A percentile compares a stretch with the other conserved stretches of the same genome.
phyloP scores from a whole-genome alignment of 2,113 vertebrate species.

The Chlorocebus sabaeus region DNA sequence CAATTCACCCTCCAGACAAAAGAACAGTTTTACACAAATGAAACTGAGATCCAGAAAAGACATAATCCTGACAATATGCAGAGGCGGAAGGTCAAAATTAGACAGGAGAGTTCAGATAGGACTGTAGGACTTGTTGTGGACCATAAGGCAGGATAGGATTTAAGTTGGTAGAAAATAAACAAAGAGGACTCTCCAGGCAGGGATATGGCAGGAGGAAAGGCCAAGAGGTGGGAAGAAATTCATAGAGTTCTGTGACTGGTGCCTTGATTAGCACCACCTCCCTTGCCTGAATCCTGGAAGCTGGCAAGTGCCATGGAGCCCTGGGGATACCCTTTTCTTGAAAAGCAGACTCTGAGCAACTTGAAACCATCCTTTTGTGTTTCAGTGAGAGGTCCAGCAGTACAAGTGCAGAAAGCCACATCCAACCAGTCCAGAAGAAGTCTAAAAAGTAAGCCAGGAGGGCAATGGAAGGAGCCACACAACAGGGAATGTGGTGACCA shows the following conservation, averaged over 20 bases:
- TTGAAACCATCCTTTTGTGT: not conserved
- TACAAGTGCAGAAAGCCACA: constrained; percentile 57
- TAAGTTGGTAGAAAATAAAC: not conserved
- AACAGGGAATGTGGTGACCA: not conserved
- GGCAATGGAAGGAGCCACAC: not conserved
- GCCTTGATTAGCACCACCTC: not conserved
- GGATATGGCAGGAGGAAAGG: not conserved
- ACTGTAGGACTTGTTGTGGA: not conserved
- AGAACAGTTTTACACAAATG: not conserved
- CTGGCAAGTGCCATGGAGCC: no score
- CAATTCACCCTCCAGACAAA: not conserved
- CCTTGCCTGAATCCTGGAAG: not conserved
- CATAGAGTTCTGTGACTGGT: not conserved
- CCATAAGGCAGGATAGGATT: accelerated
- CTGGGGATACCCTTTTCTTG: not conserved
- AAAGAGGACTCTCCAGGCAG: not conserved
- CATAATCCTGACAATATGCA: not conserved
- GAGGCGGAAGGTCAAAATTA: not conserved
- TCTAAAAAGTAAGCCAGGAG: constrained; percentile 15
- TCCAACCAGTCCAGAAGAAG: constrained; percentile 35
- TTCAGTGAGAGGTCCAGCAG: constrained; percentile 66
- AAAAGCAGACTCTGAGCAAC: not conserved
- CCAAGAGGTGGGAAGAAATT: not conserved
- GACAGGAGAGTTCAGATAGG: not conserved
- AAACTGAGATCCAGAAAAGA: not conserved